Conservation (phyloP, 2,797 vertebrate species). For the Anas bahamensis region DNA sequence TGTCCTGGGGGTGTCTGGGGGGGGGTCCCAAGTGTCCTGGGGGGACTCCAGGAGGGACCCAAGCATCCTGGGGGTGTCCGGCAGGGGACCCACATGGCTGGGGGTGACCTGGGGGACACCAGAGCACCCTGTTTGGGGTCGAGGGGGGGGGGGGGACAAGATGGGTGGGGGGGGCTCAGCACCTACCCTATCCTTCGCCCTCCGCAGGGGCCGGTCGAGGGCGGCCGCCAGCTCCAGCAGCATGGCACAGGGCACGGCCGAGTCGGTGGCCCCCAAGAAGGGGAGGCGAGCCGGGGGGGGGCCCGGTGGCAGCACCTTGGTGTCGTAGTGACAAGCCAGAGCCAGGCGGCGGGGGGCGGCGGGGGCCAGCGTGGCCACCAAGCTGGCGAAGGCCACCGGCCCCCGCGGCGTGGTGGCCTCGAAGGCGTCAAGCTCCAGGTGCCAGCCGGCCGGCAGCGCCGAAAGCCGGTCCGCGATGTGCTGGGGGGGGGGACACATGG, state of each 20-base stretch:
- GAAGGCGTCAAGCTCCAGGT: slow-evolving; percentile 87
- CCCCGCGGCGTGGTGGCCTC: slow-evolving; percentile 84
- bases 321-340: slow-evolving; percentile 92
- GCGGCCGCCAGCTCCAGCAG: slow-evolving; percentile 87
- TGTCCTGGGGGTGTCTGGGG: not conserved
- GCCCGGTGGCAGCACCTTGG: slow-evolving; percentile 84
- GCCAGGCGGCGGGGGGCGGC: slow-evolving; percentile 81
- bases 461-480: slow-evolving; percentile 83
- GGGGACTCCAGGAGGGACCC: not conserved
- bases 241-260: slow-evolving; percentile 91
- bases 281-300: slow-evolving; percentile 32
- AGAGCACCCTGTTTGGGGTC: too few relatives aligned
- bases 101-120: too few relatives aligned
- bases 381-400: slow-evolving; percentile 84
- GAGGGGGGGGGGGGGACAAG: too few relatives aligned
- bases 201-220: slow-evolving; percentile 82
- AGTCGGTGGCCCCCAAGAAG: slow-evolving; percentile 92
- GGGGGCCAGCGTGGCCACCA: slow-evolving; percentile 88
- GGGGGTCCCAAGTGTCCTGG: too few relatives aligned
- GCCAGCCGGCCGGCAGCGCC: slow-evolving; percentile 84
- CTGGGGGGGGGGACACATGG: slow-evolving; percentile 60
- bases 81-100: not conserved
- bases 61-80: too few relatives aligned
- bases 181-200: slow-evolving; percentile 18
- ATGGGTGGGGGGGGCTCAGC: not conserved